phyloP scores from a whole-genome alignment of 2,113 vertebrate genomes.

The Sapayoa aenigma region DNA sequence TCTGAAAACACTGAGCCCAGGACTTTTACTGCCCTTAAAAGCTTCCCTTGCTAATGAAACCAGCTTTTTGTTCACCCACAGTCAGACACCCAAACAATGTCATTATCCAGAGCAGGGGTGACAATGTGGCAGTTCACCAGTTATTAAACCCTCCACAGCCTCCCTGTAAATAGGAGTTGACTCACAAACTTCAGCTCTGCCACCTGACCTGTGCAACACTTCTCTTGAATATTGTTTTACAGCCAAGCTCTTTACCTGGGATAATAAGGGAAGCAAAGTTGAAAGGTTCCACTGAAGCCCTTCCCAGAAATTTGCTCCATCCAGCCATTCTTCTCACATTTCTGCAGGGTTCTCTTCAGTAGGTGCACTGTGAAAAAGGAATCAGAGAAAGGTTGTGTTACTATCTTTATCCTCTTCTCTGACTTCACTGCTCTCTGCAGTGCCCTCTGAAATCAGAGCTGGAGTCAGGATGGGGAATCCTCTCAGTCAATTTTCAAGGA shows the following conservation, averaged over 20 bases:
- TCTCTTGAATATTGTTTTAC: neutral
- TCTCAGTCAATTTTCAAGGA: neutral
- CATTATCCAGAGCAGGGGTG: neutral
- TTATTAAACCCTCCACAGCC: neutral
- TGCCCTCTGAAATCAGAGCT: neutral
- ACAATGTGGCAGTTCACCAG: neutral
- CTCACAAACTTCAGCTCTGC: neutral
- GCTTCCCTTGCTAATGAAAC: neutral
- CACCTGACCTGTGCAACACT: neutral
- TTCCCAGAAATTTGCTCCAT: constrained; percentile 98
- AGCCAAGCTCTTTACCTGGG: constrained; percentile 81
- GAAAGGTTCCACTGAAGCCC: constrained; percentile 96
- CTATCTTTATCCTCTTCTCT: neutral
- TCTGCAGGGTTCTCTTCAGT: constrained; percentile 91
- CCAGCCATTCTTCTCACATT: constrained; percentile 97
- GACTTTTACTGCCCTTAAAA: neutral
- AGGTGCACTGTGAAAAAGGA: constrained; percentile 78
- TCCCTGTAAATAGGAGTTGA: neutral
- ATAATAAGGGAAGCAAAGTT: constrained; percentile 93
- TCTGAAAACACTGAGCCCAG: neutral
- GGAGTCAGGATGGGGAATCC: neutral
- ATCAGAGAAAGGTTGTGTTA: neutral
- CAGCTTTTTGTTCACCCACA: neutral
- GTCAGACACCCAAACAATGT: neutral
- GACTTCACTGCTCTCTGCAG: neutral